Evolutionary conservation across 2,888 invertebrate species (phyloP).

Genomic region (Nycteola revayana): DNA sequence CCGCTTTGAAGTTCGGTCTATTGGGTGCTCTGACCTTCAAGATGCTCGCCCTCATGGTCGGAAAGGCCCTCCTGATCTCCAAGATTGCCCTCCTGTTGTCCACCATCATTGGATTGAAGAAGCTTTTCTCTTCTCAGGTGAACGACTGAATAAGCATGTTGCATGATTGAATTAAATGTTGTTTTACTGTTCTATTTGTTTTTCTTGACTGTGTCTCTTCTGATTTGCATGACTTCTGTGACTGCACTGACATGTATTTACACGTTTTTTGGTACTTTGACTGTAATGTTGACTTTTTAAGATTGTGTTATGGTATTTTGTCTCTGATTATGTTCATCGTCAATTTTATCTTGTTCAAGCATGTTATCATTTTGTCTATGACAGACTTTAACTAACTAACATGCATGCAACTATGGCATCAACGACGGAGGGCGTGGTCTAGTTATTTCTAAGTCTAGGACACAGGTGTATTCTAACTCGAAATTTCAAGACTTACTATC

Average conservation of each 20-base stretch:
- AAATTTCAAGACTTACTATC: no score
- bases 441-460: no score
- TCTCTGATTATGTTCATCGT: background rate
- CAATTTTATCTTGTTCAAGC: background rate
- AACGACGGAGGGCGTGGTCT: no score
- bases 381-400: no score
- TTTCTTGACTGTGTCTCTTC: conserved; percentile 3
- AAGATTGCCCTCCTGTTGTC: conserved; percentile 92
- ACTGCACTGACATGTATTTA: no score
- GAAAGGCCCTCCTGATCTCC: conserved; percentile 91
- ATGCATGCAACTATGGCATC: no score
- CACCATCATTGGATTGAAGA: conserved; percentile 91
- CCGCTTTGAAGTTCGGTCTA: conserved; percentile 90
- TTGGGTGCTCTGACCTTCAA: conserved; percentile 91
- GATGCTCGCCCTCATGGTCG: conserved; percentile 89
- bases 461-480: no score
- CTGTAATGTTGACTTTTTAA: no score
- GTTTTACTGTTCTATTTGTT: conserved; percentile 19
- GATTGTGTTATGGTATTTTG: background rate
- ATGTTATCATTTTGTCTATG: no score
- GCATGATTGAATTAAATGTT: conserved; percentile 32
- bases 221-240: background rate
- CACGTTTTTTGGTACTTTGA: no score
- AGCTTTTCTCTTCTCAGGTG: conserved; percentile 88
- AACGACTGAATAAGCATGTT: conserved; percentile 42